Evolutionary conservation across 2,888 invertebrate species (phyloP).

Genomic region (Macroteleia sp.): DNA sequence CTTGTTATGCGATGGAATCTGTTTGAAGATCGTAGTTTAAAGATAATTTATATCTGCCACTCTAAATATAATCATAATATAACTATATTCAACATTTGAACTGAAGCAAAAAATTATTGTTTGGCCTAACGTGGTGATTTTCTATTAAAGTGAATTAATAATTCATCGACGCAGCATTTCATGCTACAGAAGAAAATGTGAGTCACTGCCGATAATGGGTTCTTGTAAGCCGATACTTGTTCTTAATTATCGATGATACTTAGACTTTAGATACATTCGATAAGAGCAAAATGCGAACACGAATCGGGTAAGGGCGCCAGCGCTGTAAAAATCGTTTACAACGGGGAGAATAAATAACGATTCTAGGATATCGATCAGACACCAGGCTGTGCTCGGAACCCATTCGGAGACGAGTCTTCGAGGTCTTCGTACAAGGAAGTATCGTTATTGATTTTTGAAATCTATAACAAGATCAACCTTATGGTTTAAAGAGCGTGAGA

Average conservation of each 20-base stretch:
- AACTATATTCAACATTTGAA: conserved; percentile 2
- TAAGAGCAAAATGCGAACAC: conserved; percentile 61
- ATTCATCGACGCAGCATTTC: conserved; percentile 51
- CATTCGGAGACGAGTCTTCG: conserved; percentile 43
- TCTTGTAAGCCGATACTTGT: conserved; percentile 58
- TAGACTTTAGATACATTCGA: conserved; percentile 64
- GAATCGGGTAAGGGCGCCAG: conserved; percentile 52
- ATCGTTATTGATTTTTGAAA: conserved; percentile 65
- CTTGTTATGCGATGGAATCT: too few species aligned
- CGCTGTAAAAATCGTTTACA: conserved; percentile 57
- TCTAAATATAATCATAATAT: too few species aligned
- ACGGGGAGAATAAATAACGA: conserved; percentile 61
- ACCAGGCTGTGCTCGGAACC: conserved; percentile 29
- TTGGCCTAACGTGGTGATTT: conserved; percentile 11
- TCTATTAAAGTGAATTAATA: conserved; percentile 39
- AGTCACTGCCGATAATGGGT: conserved; percentile 60
- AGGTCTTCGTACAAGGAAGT: conserved; percentile 46
- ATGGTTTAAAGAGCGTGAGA: conserved; percentile 52
- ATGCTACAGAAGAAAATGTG: conserved; percentile 41
- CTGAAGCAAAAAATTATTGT: conserved; percentile 7
- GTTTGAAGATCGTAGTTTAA: too few species aligned
- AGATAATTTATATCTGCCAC: too few species aligned
- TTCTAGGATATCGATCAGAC: conserved; percentile 63
- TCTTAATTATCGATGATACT: conserved; percentile 65
- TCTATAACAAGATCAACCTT: conserved; percentile 64